Evolutionary conservation across 64 coral and sea anemone species (phyloP).

Genomic region (Montipora capricornis): DNA sequence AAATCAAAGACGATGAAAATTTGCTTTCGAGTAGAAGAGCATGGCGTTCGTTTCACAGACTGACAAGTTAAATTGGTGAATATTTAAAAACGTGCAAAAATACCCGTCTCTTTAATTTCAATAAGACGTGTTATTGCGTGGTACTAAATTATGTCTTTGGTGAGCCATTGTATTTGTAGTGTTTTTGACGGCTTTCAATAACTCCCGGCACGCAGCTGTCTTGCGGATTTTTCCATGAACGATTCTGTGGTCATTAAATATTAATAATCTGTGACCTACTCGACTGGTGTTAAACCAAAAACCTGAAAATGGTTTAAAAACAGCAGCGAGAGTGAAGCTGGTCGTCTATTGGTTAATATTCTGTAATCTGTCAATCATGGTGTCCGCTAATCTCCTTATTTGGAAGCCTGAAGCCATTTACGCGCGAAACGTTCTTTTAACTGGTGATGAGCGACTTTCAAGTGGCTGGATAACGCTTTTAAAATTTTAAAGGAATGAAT

Average conservation of each 20-base stretch:
- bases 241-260: slow-evolving; percentile 43
- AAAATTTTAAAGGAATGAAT: neutral
- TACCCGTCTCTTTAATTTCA: neutral
- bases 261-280: slow-evolving; percentile 2
- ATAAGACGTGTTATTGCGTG: neutral
- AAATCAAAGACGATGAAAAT: neutral
- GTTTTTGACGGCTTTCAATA: neutral
- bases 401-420: neutral
- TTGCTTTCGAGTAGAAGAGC: neutral
- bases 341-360: slow-evolving; percentile 1
- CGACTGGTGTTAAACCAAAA: slow-evolving; percentile 11
- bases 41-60: neutral
- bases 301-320: neutral
- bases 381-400: neutral
- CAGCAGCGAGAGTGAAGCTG: neutral
- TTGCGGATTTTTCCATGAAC: slow-evolving; percentile 23
- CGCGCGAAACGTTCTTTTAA: slow-evolving; percentile 9
- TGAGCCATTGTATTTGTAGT: neutral
- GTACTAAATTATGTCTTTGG: neutral
- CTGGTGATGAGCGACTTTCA: slow-evolving; percentile 26
- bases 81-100: neutral
- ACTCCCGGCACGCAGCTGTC: neutral
- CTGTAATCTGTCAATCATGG: neutral
- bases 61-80: neutral
- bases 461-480: neutral